Conservation (phyloP, 2,797 vertebrate species). For the Psittacula derbiana region DNA sequence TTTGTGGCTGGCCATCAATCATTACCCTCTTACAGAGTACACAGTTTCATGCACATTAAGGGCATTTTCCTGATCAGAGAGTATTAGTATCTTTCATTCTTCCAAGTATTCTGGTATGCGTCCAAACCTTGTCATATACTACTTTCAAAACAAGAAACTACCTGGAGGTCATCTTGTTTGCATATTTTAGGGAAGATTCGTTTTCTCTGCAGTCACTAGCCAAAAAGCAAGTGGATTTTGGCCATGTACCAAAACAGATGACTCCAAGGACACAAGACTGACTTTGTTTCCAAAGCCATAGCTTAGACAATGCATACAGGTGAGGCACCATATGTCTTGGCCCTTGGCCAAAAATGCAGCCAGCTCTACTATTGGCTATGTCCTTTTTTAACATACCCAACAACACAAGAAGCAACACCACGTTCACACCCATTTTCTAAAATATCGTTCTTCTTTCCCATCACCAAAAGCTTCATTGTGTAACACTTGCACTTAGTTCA, state of each 20-base stretch:
- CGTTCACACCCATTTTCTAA: not conserved
- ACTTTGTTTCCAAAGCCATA: not conserved
- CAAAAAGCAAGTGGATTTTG: not conserved
- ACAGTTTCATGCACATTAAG: not conserved
- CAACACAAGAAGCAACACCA: not conserved
- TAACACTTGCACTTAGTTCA: not conserved
- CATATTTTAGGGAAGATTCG: not conserved
- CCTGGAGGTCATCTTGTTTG: not conserved
- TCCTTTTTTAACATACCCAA: not conserved
- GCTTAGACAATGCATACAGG: not conserved
- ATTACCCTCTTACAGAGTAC: not conserved
- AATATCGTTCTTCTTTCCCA: not conserved
- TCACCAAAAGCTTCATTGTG: not conserved
- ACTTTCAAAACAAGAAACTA: not conserved
- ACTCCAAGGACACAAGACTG: not conserved
- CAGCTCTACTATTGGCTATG: not conserved
- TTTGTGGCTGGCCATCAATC: not conserved
- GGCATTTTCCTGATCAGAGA: not conserved
- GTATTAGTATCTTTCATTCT: not conserved
- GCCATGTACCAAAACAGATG: not conserved
- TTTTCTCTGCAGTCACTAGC: not conserved
- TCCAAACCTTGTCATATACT: not conserved
- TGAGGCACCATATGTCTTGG: accelerated
- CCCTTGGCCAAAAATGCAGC: not conserved
- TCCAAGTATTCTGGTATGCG: not conserved